phyloP scores from a whole-genome alignment of 2,888 invertebrate genomes.

The Dryocosmus kuriphilus region DNA sequence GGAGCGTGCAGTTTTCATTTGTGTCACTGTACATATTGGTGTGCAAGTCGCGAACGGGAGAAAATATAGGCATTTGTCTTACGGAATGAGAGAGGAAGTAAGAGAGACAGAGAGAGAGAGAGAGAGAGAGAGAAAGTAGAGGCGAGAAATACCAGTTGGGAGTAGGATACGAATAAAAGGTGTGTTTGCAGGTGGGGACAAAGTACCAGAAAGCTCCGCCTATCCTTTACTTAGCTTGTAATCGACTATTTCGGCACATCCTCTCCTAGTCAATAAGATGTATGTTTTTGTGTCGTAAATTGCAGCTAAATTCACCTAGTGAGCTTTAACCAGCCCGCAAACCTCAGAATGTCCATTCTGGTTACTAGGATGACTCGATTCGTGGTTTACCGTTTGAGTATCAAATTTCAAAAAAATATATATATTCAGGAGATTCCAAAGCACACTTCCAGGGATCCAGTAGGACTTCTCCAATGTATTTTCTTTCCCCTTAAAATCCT shows the following conservation, averaged over 20 bases:
- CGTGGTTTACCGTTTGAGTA: background rate
- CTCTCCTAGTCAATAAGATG: slow-evolving; percentile 41
- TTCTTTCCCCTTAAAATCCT: too few relatives aligned
- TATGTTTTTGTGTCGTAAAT: slow-evolving; percentile 42
- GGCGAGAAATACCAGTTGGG: slow-evolving; percentile 43
- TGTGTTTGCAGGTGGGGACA: slow-evolving; percentile 68
- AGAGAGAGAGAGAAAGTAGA: slow-evolving; percentile 57
- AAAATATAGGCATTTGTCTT: slow-evolving; percentile 21
- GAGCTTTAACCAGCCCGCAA: background rate
- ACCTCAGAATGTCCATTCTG: slow-evolving; percentile 5
- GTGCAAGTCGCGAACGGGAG: slow-evolving; percentile 19
- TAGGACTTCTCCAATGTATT: too few relatives aligned
- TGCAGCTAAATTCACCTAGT: slow-evolving; percentile 28
- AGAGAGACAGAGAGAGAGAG: slow-evolving; percentile 22
- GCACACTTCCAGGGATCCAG: too few relatives aligned
- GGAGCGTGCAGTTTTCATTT: background rate
- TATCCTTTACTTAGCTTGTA: slow-evolving; percentile 59
- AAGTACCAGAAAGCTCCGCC: slow-evolving; percentile 68
- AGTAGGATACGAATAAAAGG: slow-evolving; percentile 61
- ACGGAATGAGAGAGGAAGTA: slow-evolving; percentile 3
- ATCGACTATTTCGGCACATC: slow-evolving; percentile 53
- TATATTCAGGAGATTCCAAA: background rate
- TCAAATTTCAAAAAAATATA: too few relatives aligned
- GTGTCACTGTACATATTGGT: slow-evolving; percentile 12
- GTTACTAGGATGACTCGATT: background rate